Base-by-base conservation (phyloP, 2,113 vertebrate genomes). In the Pseudorectes ferrugineus region DNA sequence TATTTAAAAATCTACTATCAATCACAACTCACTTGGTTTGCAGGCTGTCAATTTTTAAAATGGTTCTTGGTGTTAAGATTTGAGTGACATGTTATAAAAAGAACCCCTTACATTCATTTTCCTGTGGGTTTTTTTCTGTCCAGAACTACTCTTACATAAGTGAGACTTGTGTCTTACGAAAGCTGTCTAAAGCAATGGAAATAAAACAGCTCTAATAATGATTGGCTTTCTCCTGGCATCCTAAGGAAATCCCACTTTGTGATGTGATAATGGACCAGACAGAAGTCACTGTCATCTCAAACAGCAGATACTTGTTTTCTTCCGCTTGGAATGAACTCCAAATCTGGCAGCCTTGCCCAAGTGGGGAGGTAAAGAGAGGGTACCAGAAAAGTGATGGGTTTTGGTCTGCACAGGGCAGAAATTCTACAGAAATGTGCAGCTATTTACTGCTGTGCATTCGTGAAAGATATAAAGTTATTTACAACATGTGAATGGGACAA, bases 271-370 rank as follows among this genome's bases (percentile, higher is more conserved):
- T 66, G 63, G 36, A 88, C 29, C 59, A 87, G 89, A 29, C 72
- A 91, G 70, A 94, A 89, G 45, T 75, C 67, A 12, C 62, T 67
- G 61, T 24, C 70, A 49, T 49, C 59, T 59, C 3, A 1, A 79
- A 79, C 54, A 82, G 63, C 62, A 59, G 17, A 52, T 25, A 19
- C 57, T 94, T 78, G 65, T 91, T 94, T 89, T 38, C 52, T 85
- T 92, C 57, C 42, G 26, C 66, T 71, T 74, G 40, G 57, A 78
- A 40, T 29, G 61, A 93, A 6, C 57, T 8, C 31, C 3, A 3
- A 38, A 42, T 38, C 62, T 85, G 74, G 81, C 61, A 93, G 52
- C 66, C 48, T 68, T 81, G 75, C 52, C 48, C 77, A 75, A 72
- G 48, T 3, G 3, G 19, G 24, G n/a, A 66, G 45, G 66, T 40